Conservation (phyloP, 2,113 vertebrate species). For the Hippocampus mohnikei region DNA sequence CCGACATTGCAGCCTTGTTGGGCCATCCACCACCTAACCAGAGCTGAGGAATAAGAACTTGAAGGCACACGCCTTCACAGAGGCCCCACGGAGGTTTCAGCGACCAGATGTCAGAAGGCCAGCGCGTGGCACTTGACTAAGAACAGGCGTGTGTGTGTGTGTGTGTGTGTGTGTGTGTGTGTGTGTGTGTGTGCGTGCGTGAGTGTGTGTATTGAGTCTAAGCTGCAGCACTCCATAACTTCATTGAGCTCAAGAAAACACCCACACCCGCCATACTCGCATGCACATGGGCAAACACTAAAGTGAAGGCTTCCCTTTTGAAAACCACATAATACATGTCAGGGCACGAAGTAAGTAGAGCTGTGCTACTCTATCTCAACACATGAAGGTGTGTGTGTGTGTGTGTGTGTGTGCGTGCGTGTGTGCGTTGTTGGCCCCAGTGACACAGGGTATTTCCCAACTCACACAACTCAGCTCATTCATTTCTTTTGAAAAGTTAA, state of each 20-base stretch:
- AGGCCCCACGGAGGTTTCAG: constrained; percentile 49
- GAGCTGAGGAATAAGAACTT: background rate
- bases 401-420: constrained; percentile 10
- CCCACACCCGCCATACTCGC: constrained; percentile 24
- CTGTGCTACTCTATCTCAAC: constrained; percentile 47
- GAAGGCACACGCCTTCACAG: constrained; percentile 7
- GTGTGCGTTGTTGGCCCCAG: background rate
- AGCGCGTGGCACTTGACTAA: constrained; percentile 64
- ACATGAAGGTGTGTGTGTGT: constrained; percentile 42
- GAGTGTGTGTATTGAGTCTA: constrained; percentile 33
- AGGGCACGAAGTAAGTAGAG: constrained; percentile 49
- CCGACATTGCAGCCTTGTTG: too few relatives aligned
- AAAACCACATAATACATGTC: constrained; percentile 65
- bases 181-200: constrained; percentile 35
- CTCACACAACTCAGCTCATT: background rate
- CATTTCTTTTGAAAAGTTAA: background rate
- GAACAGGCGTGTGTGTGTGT: constrained; percentile 42
- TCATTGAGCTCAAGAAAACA: constrained; percentile 55
- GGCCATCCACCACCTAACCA: too few relatives aligned
- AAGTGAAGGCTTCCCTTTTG: constrained; percentile 66
- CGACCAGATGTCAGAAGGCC: constrained; percentile 60
- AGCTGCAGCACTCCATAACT: constrained; percentile 43
- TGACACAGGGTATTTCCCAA: background rate
- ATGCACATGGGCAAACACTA: constrained; percentile 27
- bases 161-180: constrained; percentile 28